Evolutionary conservation across 2,113 vertebrate genomes (phyloP).

Genomic region (Condylura cristata): DNA sequence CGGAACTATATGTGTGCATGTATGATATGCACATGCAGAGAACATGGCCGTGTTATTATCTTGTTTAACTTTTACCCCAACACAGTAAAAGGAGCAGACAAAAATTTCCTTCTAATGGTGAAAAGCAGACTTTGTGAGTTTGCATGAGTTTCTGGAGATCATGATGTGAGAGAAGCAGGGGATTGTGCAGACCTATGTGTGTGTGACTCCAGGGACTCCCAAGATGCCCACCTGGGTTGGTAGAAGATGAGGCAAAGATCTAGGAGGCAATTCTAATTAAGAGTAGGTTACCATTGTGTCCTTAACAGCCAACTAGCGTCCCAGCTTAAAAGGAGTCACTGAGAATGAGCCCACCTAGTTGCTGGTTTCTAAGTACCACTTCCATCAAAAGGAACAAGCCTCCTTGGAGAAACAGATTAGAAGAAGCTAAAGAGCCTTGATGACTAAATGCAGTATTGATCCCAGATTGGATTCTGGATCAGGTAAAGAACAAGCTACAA

Average conservation of each 20-base stretch:
- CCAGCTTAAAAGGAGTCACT: slow-evolving; percentile 30
- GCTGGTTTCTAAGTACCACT: slow-evolving; percentile 60
- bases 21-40: background rate
- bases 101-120: slow-evolving; percentile 1
- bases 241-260: slow-evolving; percentile 21
- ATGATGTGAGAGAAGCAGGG: background rate
- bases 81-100: background rate
- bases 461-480: slow-evolving; percentile 57
- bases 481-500: slow-evolving; percentile 34
- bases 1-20: background rate
- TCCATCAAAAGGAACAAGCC: slow-evolving; percentile 43
- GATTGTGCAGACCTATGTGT: background rate
- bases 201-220: background rate
- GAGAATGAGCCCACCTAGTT: background rate
- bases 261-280: background rate
- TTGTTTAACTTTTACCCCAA: background rate
- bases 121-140: background rate
- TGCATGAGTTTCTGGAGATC: background rate
- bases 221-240: background rate
- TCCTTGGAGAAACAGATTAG: slow-evolving; percentile 63
- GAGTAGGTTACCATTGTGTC: background rate
- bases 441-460: slow-evolving; percentile 65
- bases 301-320: background rate
- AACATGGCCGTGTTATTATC: background rate
- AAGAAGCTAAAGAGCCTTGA: slow-evolving; percentile 59